These are phyloP conservation scores for Lerista edwardsae DNA, from an alignment of 2,797 vertebrate genomes.

Conservation along the genomic window DNA sequence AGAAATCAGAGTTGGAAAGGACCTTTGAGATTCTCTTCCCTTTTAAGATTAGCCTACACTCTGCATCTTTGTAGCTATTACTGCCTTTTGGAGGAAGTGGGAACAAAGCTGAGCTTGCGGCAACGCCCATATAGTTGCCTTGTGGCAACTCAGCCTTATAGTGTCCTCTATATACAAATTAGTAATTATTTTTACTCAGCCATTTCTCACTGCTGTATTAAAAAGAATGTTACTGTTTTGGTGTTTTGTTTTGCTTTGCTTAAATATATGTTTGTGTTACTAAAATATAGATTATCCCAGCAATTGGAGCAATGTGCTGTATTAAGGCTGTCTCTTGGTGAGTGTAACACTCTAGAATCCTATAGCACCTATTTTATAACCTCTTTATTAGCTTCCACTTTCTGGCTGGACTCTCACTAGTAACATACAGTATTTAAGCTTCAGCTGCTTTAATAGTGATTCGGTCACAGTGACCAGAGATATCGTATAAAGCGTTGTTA, in stretches of 20 bases:
- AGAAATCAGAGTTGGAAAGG: no score
- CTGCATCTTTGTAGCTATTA: neutral
- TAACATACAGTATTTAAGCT: no score
- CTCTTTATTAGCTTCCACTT: neutral
- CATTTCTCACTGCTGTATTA: neutral
- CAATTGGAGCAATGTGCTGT: neutral
- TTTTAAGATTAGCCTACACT: neutral
- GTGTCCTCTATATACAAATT: neutral
- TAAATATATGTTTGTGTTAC: neutral
- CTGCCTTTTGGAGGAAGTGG: constrained; percentile 14
- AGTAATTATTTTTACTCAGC: neutral
- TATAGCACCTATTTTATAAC: neutral
- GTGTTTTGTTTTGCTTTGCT: neutral
- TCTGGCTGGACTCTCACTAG: neutral
- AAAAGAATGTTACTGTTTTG: neutral
- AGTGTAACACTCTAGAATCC: neutral
- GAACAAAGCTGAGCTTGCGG: constrained; percentile 10
- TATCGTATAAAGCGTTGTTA: neutral
- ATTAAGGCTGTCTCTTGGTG: neutral
- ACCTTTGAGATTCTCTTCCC: neutral
- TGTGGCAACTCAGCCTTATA: neutral
- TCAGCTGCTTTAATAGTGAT: no score
- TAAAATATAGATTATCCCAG: neutral
- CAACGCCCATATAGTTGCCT: neutral
- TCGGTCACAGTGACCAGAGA: neutral